A percentile compares a stretch with the other conserved stretches of the same genome.
Evolutionary conservation across 2,797 vertebrate genomes (phyloP).

Genomic region (Pangasius sanitwongsei): DNA sequence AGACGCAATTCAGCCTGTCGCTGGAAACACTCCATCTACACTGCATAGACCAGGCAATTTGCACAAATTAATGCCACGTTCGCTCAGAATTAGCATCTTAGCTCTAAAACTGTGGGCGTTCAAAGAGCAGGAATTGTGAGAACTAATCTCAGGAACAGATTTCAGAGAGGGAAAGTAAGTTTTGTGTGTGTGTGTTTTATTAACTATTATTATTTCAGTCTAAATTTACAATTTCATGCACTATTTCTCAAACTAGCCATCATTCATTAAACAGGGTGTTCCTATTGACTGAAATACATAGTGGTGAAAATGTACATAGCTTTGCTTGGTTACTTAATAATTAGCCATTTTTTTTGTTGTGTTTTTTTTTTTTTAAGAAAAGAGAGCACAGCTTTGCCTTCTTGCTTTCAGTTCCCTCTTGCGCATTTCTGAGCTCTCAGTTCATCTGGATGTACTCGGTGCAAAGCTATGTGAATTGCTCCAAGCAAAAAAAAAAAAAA

Average conservation of each 20-base stretch:
- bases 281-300: background rate
- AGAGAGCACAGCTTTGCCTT: background rate
- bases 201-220: background rate
- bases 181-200: background rate
- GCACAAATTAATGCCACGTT: conserved; percentile 63
- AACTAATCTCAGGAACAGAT: conserved; percentile 2
- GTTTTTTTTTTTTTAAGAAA: background rate
- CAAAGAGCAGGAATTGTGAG: background rate
- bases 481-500: no score
- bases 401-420: background rate
- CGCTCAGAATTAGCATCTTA: conserved; percentile 64
- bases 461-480: background rate
- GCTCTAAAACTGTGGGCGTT: conserved; percentile 28
- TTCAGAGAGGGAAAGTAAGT: background rate
- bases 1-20: conserved; percentile 58
- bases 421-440: background rate
- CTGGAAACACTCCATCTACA: conserved; percentile 56
- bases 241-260: background rate
- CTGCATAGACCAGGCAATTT: conserved; percentile 53
- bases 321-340: background rate
- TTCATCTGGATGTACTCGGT: background rate
- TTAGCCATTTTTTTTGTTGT: background rate
- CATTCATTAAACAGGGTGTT: background rate
- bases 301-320: background rate
- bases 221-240: background rate